Evolutionary conservation across 2,797 vertebrate species (phyloP).

Genomic region (Myiotriccus ornatus): DNA sequence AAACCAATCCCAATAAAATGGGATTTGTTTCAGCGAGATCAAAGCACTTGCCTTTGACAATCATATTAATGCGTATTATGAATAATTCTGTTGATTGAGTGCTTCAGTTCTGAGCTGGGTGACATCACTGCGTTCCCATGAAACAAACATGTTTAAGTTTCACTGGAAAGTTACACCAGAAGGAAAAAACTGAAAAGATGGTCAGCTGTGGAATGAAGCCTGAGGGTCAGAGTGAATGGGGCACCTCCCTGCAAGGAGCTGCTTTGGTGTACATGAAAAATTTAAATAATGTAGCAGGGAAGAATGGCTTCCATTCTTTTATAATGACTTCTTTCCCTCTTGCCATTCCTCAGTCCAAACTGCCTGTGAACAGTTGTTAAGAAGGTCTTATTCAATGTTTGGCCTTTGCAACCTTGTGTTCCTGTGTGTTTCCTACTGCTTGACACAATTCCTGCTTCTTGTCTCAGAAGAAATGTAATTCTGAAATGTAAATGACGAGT

Average conservation of each 20-base stretch:
- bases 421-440: neutral
- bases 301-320: neutral
- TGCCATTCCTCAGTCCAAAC: neutral
- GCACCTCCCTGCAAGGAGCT: slow-evolving; percentile 15
- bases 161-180: neutral
- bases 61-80: slow-evolving; percentile 3
- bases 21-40: neutral
- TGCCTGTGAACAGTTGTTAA: neutral
- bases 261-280: neutral
- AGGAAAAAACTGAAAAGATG: neutral
- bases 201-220: slow-evolving; percentile 20
- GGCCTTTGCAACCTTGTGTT: neutral
- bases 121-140: neutral
- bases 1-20: neutral
- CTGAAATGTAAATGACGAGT: neutral
- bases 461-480: neutral
- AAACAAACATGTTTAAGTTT: neutral
- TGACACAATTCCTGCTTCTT: neutral
- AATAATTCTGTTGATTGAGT: neutral
- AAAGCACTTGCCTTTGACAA: neutral
- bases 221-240: neutral
- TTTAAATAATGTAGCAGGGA: neutral
- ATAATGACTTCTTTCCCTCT: neutral
- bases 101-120: neutral
- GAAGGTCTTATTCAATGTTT: neutral